Conservation (phyloP, 2,113 vertebrate species). For the Pogonocichla stellata region DNA sequence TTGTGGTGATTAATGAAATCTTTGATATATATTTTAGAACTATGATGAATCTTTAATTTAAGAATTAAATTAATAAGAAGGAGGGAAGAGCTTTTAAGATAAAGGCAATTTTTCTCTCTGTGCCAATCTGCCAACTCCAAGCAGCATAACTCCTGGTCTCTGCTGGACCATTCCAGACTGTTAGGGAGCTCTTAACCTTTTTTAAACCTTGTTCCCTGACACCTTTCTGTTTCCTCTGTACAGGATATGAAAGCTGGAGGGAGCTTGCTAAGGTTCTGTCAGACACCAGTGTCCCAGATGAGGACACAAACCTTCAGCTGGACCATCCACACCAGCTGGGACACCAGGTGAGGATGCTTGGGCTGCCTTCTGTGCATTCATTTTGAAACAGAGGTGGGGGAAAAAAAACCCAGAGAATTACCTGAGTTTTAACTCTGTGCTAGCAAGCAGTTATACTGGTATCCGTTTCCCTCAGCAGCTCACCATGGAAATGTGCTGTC, state of each 20-base stretch:
- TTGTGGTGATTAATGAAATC: not conserved
- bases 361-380: not conserved
- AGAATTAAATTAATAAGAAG: not conserved
- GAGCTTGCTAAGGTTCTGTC: constrained; percentile 76
- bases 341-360: constrained; percentile 49
- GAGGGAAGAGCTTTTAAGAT: not conserved
- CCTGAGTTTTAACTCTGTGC: not conserved
- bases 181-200: not conserved
- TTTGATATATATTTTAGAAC: not conserved
- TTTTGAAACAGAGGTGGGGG: not conserved
- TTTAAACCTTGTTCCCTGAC: not conserved
- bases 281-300: constrained; percentile 27
- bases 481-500: not conserved
- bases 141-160: not conserved
- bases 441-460: not conserved
- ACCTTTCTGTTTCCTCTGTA: not conserved
- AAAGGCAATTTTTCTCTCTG: not conserved
- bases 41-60: not conserved
- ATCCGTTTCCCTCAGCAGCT: not conserved
- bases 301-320: constrained; percentile 50
- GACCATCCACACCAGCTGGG: not conserved
- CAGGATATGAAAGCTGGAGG: constrained; percentile 76
- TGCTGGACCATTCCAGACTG: not conserved
- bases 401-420: not conserved
- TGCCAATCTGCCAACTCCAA: not conserved